Conservation (phyloP, 2,797 vertebrate genomes). For the Poeciliopsis infans region DNA sequence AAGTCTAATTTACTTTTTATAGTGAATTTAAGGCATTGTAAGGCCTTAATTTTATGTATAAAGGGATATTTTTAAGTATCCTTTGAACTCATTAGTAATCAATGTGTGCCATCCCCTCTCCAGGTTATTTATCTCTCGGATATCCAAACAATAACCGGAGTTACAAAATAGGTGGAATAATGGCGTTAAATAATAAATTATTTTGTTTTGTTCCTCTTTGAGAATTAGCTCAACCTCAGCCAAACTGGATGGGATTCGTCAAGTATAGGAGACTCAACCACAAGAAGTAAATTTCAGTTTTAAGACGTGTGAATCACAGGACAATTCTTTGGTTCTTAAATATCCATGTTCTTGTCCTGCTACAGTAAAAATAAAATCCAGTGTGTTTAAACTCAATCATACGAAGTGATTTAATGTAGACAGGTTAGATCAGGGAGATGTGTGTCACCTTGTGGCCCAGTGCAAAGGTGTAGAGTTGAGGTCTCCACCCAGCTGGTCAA, state of each 20-base stretch:
- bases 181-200: not conserved
- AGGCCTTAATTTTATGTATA: no score
- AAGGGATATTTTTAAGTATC: no score
- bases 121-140: no score
- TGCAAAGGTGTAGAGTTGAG: slow-evolving; percentile 98
- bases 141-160: no score
- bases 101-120: no score
- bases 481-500: slow-evolving; percentile 98
- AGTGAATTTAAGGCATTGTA: no score
- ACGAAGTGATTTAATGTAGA: not conserved
- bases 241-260: not conserved
- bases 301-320: not conserved
- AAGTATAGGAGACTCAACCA: not conserved
- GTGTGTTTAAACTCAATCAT: not conserved
- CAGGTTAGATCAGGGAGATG: not conserved
- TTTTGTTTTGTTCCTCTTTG: not conserved
- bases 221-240: not conserved
- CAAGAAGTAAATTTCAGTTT: not conserved
- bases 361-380: not conserved
- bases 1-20: no score
- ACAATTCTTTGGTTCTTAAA: not conserved
- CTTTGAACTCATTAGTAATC: no score
- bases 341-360: not conserved
- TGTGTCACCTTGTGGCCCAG: slow-evolving; percentile 94
- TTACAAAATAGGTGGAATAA: no score